Conservation (phyloP, 1,140 invertebrate genomes). For the Lasioglossum baleicum region DNA sequence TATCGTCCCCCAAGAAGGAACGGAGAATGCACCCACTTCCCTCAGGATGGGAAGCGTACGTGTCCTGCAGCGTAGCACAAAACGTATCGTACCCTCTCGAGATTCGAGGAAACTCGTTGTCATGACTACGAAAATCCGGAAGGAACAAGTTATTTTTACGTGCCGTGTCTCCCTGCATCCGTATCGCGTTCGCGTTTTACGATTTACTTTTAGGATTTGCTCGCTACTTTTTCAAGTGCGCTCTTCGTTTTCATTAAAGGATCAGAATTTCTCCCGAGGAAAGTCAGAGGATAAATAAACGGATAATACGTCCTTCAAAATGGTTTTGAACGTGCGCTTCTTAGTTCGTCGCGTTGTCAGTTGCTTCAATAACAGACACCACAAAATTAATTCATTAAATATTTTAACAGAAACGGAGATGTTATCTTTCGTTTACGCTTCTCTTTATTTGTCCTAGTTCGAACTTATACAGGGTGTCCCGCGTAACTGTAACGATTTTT, state of each 20-base stretch:
- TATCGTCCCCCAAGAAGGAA: constrained; percentile 63
- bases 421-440: too few species aligned
- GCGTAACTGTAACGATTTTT: too few species aligned
- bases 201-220: neutral
- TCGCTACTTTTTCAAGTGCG: neutral
- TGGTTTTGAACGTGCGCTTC: too few species aligned
- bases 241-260: neutral
- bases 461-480: too few species aligned
- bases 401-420: too few species aligned
- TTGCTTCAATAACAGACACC: too few species aligned
- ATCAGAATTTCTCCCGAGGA: neutral
- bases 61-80: constrained; percentile 57
- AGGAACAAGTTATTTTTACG: constrained; percentile 59
- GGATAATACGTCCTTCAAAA: too few species aligned
- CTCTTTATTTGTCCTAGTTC: too few species aligned
- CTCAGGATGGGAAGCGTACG: constrained; percentile 59
- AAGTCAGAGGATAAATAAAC: too few species aligned
- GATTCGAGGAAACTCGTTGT: constrained; percentile 61
- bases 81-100: constrained; percentile 58
- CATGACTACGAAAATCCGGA: constrained; percentile 60
- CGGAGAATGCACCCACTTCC: constrained; percentile 61
- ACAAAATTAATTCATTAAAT: too few species aligned
- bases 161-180: neutral
- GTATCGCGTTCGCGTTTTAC: neutral
- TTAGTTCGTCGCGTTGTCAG: too few species aligned